Conservation (phyloP, 30 jellyfish, hydroid and myxozoan genomes). For the Chrysaora quinquecirrha region DNA sequence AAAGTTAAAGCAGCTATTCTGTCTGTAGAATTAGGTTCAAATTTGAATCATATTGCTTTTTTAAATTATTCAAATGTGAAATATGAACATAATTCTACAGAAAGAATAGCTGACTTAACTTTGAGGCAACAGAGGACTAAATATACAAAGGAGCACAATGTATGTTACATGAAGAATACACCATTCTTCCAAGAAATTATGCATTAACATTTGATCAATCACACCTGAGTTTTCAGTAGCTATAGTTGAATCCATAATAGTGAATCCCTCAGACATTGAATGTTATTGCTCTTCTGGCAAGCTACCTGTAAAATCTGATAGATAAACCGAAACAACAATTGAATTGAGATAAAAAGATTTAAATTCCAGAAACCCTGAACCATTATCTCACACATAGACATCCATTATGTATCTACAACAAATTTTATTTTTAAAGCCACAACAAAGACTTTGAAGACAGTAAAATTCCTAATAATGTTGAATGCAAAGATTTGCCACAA, state of each 20-base stretch:
- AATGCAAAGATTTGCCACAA: not conserved
- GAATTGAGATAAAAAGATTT: not conserved
- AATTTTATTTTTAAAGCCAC: not conserved
- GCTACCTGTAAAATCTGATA: not conserved
- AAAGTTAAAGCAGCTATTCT: too few relatives aligned
- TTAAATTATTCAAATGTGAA: not conserved
- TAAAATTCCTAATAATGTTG: not conserved
- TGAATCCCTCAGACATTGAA: not conserved
- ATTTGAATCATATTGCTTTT: too few relatives aligned
- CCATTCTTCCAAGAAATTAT: not conserved
- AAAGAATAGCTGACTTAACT: not conserved
- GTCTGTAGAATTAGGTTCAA: too few relatives aligned
- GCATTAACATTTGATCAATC: not conserved
- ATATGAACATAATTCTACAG: too few relatives aligned
- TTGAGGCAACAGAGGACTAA: conserved; percentile 1
- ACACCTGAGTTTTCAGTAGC: not conserved
- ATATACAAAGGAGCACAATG: not conserved
- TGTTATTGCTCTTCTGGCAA: not conserved
- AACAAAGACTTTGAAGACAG: not conserved
- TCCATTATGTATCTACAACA: not conserved
- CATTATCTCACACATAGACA: not conserved
- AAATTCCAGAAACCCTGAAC: not conserved
- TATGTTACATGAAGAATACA: not conserved
- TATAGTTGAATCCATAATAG: not conserved
- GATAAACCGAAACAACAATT: not conserved